phyloP scores from a whole-genome alignment of 2,888 invertebrate genomes.

The Orgyia antiqua region DNA sequence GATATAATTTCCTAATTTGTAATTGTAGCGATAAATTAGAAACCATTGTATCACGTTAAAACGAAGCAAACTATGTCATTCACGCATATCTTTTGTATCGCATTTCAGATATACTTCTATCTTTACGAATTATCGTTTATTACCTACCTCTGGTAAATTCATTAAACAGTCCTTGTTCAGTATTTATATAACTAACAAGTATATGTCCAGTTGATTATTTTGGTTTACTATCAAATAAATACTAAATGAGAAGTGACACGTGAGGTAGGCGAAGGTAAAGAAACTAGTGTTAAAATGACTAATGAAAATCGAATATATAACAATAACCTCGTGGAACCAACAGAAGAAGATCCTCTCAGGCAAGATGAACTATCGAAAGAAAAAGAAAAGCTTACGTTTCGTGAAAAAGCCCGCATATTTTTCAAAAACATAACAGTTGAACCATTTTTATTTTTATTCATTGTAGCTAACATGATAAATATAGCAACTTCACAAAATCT shows the following conservation, averaged over 20 bases:
- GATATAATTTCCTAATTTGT: too few relatives aligned
- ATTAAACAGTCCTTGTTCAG: constrained; percentile 12
- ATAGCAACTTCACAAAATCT: constrained; percentile 87
- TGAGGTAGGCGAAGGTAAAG: constrained; percentile 7
- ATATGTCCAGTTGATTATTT: not conserved
- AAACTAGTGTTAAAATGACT: constrained; percentile 14
- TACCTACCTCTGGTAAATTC: constrained; percentile 8
- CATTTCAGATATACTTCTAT: constrained; percentile 10
- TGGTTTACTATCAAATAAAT: constrained; percentile 7
- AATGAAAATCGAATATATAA: constrained; percentile 4
- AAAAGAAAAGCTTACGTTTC: constrained; percentile 24
- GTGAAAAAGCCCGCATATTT: constrained; percentile 27
- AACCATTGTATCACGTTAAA: too few relatives aligned
- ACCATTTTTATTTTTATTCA: constrained; percentile 45
- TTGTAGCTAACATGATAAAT: constrained; percentile 59
- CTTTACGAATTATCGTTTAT: constrained; percentile 15
- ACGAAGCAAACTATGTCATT: too few relatives aligned
- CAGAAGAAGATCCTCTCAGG: constrained; percentile 19
- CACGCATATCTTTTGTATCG: too few relatives aligned
- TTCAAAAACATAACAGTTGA: constrained; percentile 51
- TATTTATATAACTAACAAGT: constrained; percentile 14
- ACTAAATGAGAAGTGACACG: not conserved
- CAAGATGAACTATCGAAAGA: constrained; percentile 11
- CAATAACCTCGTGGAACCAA: constrained; percentile 10
- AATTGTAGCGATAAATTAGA: too few relatives aligned